phyloP scores from a whole-genome alignment of 2,888 invertebrate genomes.

The Mythimna vitellina region DNA sequence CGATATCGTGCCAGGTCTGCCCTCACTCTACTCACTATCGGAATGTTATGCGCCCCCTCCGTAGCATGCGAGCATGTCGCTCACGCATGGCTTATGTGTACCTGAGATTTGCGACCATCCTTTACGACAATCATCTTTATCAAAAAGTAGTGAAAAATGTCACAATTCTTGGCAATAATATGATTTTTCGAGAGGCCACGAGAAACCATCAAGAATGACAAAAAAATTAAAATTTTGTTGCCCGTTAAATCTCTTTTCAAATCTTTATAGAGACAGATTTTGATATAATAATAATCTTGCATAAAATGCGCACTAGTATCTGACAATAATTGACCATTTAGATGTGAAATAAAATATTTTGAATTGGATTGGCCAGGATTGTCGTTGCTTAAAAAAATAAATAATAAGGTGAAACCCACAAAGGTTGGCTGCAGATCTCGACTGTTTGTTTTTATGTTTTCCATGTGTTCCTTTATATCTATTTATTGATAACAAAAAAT shows the following conservation, averaged over 20 bases:
- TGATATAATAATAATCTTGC: neutral
- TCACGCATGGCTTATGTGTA: slow-evolving; percentile 75
- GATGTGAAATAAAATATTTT: too few relatives aligned
- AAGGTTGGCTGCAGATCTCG: slow-evolving; percentile 37
- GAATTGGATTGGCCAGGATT: neutral
- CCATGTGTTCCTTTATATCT: slow-evolving; percentile 40
- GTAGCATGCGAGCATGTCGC: slow-evolving; percentile 73
- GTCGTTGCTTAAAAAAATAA: neutral
- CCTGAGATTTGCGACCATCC: slow-evolving; percentile 54
- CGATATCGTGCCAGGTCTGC: slow-evolving; percentile 85
- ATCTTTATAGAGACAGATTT: neutral
- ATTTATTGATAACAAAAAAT: slow-evolving; percentile 17
- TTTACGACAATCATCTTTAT: slow-evolving; percentile 6
- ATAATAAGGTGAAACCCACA: slow-evolving; percentile 7
- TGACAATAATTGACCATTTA: too few relatives aligned
- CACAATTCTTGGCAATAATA: neutral
- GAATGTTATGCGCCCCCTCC: slow-evolving; percentile 73
- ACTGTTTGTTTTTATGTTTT: slow-evolving; percentile 46
- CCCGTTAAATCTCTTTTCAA: neutral
- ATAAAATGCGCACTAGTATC: too few relatives aligned
- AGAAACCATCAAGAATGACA: neutral
- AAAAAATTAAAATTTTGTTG: neutral
- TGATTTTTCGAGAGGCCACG: neutral
- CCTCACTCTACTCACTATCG: slow-evolving; percentile 73
- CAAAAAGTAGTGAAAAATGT: neutral